A percentile compares a stretch with the other conserved stretches of the same genome.
phyloP scores from a whole-genome alignment of 2,888 invertebrate genomes.

The Drosophila siamana region DNA sequence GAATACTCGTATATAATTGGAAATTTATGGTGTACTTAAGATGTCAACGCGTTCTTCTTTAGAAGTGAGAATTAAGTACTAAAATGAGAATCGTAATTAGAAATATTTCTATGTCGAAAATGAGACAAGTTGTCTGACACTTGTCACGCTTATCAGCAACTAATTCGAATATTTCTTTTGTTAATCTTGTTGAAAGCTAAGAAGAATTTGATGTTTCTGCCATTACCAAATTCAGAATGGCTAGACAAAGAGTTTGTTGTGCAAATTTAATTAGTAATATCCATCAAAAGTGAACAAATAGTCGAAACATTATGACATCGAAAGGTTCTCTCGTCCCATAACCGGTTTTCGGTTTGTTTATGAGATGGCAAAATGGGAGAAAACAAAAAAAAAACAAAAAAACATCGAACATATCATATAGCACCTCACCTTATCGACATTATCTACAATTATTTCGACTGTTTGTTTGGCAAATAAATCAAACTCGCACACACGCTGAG shows the following conservation, averaged over 20 bases:
- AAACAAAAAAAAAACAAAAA: constrained; percentile 13
- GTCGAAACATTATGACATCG: constrained; percentile 2
- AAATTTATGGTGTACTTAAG: constrained; percentile 67
- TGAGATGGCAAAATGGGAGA: constrained; percentile 16
- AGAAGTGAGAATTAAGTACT: constrained; percentile 21
- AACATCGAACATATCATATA: constrained; percentile 24
- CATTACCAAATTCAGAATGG: not conserved
- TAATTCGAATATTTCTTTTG: constrained; percentile 44
- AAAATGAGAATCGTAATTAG: constrained; percentile 21
- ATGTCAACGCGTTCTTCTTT: constrained; percentile 63
- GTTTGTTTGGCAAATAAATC: constrained; percentile 68
- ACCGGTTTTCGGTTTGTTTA: constrained; percentile 43
- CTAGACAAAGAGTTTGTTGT: constrained; percentile 7
- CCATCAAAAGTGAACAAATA: constrained; percentile 29
- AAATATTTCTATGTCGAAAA: constrained; percentile 33
- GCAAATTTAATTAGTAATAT: constrained; percentile 34
- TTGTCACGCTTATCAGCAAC: constrained; percentile 43
- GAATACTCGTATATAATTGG: constrained; percentile 63
- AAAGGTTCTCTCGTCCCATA: constrained; percentile 20
- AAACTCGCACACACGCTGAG: constrained; percentile 17
- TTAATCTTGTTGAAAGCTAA: not conserved
- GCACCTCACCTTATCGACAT: constrained; percentile 57
- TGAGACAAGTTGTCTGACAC: constrained; percentile 38
- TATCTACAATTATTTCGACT: constrained; percentile 58
- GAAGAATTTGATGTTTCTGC: not conserved